phyloP scores from a whole-genome alignment of 1,140 invertebrate species.

The Orchestia grillus region DNA sequence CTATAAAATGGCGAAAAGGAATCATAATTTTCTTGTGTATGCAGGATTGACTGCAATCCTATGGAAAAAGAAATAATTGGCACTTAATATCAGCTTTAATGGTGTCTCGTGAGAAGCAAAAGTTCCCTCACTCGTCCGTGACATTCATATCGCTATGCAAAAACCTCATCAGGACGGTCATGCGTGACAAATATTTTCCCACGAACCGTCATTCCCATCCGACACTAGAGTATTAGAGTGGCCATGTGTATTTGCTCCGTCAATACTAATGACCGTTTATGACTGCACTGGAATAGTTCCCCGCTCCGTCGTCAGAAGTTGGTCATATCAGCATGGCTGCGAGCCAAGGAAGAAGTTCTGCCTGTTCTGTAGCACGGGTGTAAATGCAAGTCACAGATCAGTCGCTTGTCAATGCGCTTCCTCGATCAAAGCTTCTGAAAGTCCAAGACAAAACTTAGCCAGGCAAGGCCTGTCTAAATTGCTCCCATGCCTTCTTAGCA shows the following conservation, averaged over 20 bases:
- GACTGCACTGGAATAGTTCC: background rate
- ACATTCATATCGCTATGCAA: too few species aligned
- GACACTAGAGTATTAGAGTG: background rate
- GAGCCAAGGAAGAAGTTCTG: background rate
- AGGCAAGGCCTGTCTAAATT: background rate
- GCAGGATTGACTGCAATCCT: too few species aligned
- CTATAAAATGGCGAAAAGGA: too few species aligned
- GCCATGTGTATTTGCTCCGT: background rate
- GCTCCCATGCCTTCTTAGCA: background rate
- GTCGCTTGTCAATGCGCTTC: constrained; percentile 22
- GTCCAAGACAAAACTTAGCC: background rate
- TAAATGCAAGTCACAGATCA: constrained; percentile 22
- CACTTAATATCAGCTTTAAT: too few species aligned
- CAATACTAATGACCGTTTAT: background rate
- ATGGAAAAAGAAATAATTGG: too few species aligned
- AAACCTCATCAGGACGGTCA: too few species aligned
- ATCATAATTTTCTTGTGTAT: too few species aligned
- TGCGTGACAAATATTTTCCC: background rate
- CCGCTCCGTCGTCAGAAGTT: background rate
- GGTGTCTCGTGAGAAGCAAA: too few species aligned
- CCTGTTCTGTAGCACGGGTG: background rate
- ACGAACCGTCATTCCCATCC: background rate
- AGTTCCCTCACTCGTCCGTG: too few species aligned
- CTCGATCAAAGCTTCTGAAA: background rate
- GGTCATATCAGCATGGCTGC: background rate